Evolutionary conservation across 2,797 vertebrate genomes (phyloP).

Genomic region (Karalla daura): DNA sequence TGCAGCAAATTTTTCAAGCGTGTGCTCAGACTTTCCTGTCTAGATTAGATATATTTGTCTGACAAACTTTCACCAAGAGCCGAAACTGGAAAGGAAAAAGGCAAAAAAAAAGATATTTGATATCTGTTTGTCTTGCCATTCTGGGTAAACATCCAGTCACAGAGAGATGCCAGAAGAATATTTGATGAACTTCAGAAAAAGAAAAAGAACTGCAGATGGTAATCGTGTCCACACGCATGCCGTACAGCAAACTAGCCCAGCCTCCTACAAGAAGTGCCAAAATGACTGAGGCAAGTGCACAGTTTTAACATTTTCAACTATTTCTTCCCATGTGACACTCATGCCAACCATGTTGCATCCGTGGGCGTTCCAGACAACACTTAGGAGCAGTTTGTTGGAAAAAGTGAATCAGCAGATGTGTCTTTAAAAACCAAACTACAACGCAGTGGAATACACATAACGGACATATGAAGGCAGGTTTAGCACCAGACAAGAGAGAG

Average conservation of each 20-base stretch:
- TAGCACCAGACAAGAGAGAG: no score
- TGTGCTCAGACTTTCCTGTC: neutral
- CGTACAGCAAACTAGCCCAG: neutral
- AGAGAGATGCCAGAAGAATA: neutral
- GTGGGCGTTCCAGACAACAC: neutral
- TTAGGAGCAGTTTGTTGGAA: neutral
- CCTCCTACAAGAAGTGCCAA: neutral
- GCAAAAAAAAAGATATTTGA: neutral
- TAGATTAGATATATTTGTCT: neutral
- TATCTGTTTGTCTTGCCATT: constrained; percentile 13
- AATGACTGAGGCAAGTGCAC: neutral
- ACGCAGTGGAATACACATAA: neutral
- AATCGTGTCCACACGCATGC: neutral
- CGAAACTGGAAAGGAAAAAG: neutral
- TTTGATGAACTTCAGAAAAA: constrained; percentile 16
- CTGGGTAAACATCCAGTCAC: neutral
- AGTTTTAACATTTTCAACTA: neutral
- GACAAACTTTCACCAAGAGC: neutral
- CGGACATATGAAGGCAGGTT: no score
- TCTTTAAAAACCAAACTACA: constrained; percentile 7
- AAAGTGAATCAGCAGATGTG: neutral
- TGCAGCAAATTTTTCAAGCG: neutral
- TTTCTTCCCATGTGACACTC: neutral
- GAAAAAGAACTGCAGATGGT: neutral
- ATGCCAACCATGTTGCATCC: neutral